Percentiles rank a stretch among this genome's conserved stretches.
phyloP scores from a whole-genome alignment of 2,888 invertebrate genomes.

The Pristionchus japonicus region DNA sequence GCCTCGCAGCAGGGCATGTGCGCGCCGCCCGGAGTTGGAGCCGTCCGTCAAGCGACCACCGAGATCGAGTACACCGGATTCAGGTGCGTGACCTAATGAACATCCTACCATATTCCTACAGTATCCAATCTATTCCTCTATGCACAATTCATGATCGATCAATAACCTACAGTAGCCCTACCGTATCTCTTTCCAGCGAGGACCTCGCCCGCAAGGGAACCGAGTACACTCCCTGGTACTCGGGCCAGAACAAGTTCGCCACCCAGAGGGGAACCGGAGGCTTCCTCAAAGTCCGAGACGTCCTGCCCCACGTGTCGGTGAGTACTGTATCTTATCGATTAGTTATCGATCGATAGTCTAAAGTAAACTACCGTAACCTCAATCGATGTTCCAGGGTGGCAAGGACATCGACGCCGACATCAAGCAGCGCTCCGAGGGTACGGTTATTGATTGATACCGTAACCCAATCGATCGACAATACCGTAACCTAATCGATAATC shows the following conservation, averaged over 20 bases:
- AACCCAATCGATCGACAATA: background rate
- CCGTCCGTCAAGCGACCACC: slow-evolving; percentile 73
- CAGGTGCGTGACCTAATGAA: slow-evolving; percentile 49
- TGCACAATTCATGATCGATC: too few species aligned
- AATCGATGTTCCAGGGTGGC: slow-evolving; percentile 60
- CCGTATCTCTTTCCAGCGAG: slow-evolving; percentile 64
- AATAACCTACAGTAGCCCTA: slow-evolving; percentile 26
- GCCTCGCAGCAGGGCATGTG: slow-evolving; percentile 75
- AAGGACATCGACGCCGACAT: slow-evolving; percentile 72
- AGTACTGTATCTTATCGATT: background rate
- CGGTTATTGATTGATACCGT: background rate
- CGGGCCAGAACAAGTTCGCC: slow-evolving; percentile 75
- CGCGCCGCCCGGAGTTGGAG: slow-evolving; percentile 70
- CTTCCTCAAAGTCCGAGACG: slow-evolving; percentile 74
- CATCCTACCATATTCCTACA: too few species aligned
- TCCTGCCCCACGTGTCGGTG: slow-evolving; percentile 70
- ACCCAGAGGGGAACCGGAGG: slow-evolving; percentile 74
- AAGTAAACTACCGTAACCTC: background rate
- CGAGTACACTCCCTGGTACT: slow-evolving; percentile 74
- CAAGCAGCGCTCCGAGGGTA: slow-evolving; percentile 72
- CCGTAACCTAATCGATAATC: background rate
- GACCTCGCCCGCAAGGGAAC: slow-evolving; percentile 72
- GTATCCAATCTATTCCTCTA: too few species aligned
- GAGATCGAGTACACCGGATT: slow-evolving; percentile 73
- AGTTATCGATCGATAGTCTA: background rate